phyloP scores from a whole-genome alignment of 2,888 invertebrate species.

The Campoplex nolae region DNA sequence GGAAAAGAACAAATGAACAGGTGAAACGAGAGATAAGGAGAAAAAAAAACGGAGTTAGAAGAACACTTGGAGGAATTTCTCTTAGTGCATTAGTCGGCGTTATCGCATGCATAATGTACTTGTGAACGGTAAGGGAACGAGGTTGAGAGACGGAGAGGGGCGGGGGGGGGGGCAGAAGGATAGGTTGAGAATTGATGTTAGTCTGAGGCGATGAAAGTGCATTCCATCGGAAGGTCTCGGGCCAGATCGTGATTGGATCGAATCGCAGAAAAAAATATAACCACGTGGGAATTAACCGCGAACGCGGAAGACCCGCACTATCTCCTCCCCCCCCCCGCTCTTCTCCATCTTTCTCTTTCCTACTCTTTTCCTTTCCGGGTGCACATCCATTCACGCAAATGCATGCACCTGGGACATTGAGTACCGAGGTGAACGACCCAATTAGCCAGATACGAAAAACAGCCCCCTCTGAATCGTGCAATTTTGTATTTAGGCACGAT shows the following conservation, averaged over 20 bases:
- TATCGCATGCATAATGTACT: slow-evolving; percentile 7
- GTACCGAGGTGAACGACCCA: slow-evolving; percentile 10
- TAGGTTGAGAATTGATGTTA: slow-evolving; percentile 6
- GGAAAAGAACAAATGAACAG: not conserved
- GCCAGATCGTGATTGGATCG: slow-evolving; percentile 62
- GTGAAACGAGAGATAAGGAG: not conserved
- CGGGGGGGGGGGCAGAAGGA: not conserved
- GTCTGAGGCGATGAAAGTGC: slow-evolving; percentile 62
- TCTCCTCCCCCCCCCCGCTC: no score
- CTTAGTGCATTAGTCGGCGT: not conserved
- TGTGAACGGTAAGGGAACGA: slow-evolving; percentile 11
- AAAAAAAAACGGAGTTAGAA: not conserved
- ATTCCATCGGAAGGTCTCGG: slow-evolving; percentile 66
- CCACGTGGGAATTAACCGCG: slow-evolving; percentile 60
- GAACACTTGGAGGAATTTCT: slow-evolving; percentile 22
- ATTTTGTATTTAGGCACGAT: not conserved
- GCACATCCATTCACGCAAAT: not conserved
- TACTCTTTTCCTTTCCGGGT: not conserved
- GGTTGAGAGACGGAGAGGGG: not conserved
- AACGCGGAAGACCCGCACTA: slow-evolving; percentile 57
- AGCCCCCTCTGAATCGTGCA: not conserved
- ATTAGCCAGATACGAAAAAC: not conserved
- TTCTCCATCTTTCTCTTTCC: not conserved
- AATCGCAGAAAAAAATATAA: slow-evolving; percentile 46
- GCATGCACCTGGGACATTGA: not conserved